These are phyloP conservation scores for Caenorhabditis sp. DNA, from an alignment of 2,888 invertebrate species.

Conservation along the genomic window DNA sequence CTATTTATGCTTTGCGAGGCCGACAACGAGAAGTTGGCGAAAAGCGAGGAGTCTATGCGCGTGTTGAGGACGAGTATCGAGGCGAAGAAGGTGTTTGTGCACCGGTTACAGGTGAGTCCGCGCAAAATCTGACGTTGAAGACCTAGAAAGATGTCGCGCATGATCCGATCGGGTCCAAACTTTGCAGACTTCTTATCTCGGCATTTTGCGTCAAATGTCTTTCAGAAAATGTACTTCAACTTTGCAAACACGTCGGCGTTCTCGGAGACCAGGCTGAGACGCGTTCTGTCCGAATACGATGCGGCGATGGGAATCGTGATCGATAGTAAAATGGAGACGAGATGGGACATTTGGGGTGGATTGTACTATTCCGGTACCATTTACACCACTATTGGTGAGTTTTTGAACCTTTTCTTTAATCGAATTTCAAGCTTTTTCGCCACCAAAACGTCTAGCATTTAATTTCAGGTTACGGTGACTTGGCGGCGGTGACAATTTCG, in stretches of 20 bases:
- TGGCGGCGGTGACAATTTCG: constrained; percentile 88
- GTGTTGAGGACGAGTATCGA: constrained; percentile 54
- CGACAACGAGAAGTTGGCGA: constrained; percentile 48
- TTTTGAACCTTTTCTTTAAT: neutral
- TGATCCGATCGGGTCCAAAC: no score
- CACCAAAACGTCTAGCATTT: no score
- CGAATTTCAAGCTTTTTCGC: neutral
- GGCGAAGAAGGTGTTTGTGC: constrained; percentile 57
- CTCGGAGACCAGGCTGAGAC: constrained; percentile 57
- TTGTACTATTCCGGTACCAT: constrained; percentile 81
- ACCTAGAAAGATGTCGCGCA: no score
- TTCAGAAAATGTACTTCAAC: constrained; percentile 52
- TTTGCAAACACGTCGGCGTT: constrained; percentile 41
- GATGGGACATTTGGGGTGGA: constrained; percentile 80
- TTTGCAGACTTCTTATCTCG: no score
- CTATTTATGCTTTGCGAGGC: constrained; percentile 70
- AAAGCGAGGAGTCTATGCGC: constrained; percentile 36
- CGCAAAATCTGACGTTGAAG: no score
- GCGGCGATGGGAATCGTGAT: constrained; percentile 61
- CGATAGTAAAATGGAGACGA: constrained; percentile 41
- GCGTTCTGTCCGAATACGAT: constrained; percentile 62
- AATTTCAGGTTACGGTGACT: constrained; percentile 86
- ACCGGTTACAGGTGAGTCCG: constrained; percentile 54
- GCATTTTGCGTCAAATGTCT: neutral
- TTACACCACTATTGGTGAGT: constrained; percentile 82